Evolutionary conservation across 2,113 vertebrate species (phyloP), one percentile per base, ranked within the genome.

Genomic region (Rhombomys opimus): DNA sequence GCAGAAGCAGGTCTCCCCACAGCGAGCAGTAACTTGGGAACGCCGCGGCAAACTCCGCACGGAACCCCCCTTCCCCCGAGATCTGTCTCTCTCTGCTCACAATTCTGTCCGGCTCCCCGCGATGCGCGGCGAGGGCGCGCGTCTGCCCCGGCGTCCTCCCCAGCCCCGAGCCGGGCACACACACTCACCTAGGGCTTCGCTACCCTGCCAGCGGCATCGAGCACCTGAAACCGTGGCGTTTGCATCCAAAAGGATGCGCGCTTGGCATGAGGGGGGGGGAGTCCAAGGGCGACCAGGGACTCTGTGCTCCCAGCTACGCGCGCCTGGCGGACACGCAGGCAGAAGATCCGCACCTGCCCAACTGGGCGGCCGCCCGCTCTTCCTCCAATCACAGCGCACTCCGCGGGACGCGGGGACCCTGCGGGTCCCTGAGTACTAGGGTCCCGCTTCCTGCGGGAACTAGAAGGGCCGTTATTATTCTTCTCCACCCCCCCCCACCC

Each of bases 181-280:
- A 61, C 95, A 94, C 98, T 98, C 97, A 98, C 98, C 98, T 98
- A 95, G 87, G 93, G 78, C 94, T 97, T 32, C 52, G 72, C 93
- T 80, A 93, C 68, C 41, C 93, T 87, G 81, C 84, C 27, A 13
- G 88, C 30, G 59, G 86, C 82, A 25, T 82, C 94, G 22, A 70
- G 93, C 93, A 91, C 96, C 94, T 5, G 25, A 96, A 30, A 57
- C 70, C 20, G 13, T 73, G 95, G 91, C 90, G 57, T 97, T 95
- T 81, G 98, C 98, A 98, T 98, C 98, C 98, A 93, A 97, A 87
- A 63, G 95, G 95, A 90, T 38, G 76, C 5, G 90, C 59, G 73
- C 92, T 95, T 46, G 35, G 89, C 86, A 13, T 17, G 23, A 27
- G n/a, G 14, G 82, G 10, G 23, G n/a, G 17, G 81, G 57, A 52